Base-by-base conservation (phyloP, 2,113 vertebrate genomes). In the Gymnorhina tibicen region DNA sequence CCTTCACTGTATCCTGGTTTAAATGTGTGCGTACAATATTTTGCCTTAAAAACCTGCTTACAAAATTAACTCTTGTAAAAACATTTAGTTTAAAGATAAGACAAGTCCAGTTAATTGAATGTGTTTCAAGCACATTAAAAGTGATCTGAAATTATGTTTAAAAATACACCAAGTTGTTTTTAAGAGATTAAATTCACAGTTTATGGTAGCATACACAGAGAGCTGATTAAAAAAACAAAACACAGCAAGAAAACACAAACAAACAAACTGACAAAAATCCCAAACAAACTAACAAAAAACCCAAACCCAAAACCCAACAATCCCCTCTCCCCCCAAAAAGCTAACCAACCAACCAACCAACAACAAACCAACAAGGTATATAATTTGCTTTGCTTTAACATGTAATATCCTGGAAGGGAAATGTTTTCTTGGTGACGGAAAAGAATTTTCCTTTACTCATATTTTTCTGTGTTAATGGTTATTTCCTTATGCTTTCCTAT, bases 251-350 rank as follows among this genome's bases (percentile, higher is more conserved):
- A 68, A 60, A 86, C 35, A 16, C 18, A 50, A 42, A 18, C 30
- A 13, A 69, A 27, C 15, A 19, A 37, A 37, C 10, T 3, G 33
- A 56, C 27, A 58, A 59, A 86, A 55, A 21, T 0, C 1, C 3
- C 30, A 37, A 73, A 60, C 7, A 77, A 64, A 74, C 6, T 6
- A 50, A 50, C 14, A 30, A 30, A 59, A 75, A 28, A 10, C 8
- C 5, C 9, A 37, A 53, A 27, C 11, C 17, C 23, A n/a, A 66
- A 58, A 4, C 20, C 10, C 7, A 67, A 18, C 6, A 59, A 26
- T 13, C 3, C 1, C 3, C 7, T 4, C 1, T 26, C 3, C 7
- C 24, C 13, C 4, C 6, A 6, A 50, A 41, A 85, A 53, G 17
- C 5, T 21, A 49, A 41, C 28, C 69, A 62, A 20, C n/a, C 23